These are phyloP conservation scores for Cathartes aura DNA, from an alignment of 2,113 vertebrate genomes.

Conservation along the genomic window DNA sequence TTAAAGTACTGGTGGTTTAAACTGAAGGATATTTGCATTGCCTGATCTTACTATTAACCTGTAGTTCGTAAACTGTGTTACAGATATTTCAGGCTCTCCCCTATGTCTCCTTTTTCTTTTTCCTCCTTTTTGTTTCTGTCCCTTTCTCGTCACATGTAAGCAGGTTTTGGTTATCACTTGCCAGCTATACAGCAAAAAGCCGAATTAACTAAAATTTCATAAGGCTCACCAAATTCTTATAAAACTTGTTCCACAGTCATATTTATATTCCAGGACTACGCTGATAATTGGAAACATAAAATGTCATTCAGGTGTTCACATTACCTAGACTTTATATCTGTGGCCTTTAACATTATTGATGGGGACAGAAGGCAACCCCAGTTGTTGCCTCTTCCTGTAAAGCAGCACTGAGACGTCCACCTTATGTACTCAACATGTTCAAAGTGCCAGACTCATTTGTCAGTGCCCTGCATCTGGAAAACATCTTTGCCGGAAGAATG, in stretches of 20 bases:
- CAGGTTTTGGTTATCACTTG: neutral
- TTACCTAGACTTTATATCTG: neutral
- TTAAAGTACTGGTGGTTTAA: neutral
- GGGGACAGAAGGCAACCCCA: neutral
- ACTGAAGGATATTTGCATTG: neutral
- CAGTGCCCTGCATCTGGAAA: conserved; percentile 58
- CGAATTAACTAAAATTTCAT: neutral
- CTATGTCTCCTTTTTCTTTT: neutral
- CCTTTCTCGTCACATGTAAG: neutral
- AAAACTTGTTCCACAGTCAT: neutral
- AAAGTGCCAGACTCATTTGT: conserved; percentile 17
- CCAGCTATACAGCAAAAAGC: neutral
- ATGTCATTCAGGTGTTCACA: neutral
- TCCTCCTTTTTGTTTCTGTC: neutral
- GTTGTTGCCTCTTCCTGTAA: neutral
- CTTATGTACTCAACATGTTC: neutral
- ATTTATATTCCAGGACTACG: neutral
- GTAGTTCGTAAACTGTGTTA: neutral
- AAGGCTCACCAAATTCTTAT: neutral
- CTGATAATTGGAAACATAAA: neutral
- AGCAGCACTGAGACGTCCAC: neutral
- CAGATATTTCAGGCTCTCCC: neutral
- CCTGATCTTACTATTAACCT: neutral
- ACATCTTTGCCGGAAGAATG: conserved; percentile 15
- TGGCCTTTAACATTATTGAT: neutral